phyloP scores from a whole-genome alignment of 1,140 invertebrate species.

The Chrysopa pallens region DNA sequence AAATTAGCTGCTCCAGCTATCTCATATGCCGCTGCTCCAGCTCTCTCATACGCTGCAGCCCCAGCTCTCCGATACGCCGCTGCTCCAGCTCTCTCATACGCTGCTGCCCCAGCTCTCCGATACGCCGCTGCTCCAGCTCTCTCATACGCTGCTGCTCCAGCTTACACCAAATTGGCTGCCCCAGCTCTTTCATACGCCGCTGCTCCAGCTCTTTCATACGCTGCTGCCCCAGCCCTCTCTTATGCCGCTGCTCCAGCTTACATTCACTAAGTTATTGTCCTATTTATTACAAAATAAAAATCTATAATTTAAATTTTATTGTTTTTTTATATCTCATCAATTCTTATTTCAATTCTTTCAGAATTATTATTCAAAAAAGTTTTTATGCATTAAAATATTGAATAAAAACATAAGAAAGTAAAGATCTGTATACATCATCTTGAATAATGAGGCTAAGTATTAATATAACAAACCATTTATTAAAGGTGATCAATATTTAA shows the following conservation, averaged over 20 bases:
- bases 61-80: slow-evolving; percentile 2
- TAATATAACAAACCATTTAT: too few species aligned
- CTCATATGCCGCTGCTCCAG: slow-evolving; percentile 1
- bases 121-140: slow-evolving; percentile 1
- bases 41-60: slow-evolving; percentile 1
- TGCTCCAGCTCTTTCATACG: slow-evolving; percentile 1
- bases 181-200: background rate
- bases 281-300: too few species aligned
- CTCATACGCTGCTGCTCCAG: background rate
- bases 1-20: background rate
- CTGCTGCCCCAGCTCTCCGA: slow-evolving; percentile 1
- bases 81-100: slow-evolving; percentile 3
- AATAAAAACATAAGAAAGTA: too few species aligned
- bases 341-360: too few species aligned
- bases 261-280: too few species aligned
- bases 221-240: slow-evolving; percentile 7
- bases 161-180: background rate
- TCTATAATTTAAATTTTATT: too few species aligned
- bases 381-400: too few species aligned
- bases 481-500: too few species aligned
- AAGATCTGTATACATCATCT: too few species aligned
- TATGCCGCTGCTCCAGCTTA: background rate
- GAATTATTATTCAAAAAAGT: too few species aligned
- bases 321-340: background rate
- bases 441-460: too few species aligned